Percentiles rank a stretch among this genome's conserved stretches.
Conservation (phyloP, 2,888 invertebrate species). For the Macaria liturata region DNA sequence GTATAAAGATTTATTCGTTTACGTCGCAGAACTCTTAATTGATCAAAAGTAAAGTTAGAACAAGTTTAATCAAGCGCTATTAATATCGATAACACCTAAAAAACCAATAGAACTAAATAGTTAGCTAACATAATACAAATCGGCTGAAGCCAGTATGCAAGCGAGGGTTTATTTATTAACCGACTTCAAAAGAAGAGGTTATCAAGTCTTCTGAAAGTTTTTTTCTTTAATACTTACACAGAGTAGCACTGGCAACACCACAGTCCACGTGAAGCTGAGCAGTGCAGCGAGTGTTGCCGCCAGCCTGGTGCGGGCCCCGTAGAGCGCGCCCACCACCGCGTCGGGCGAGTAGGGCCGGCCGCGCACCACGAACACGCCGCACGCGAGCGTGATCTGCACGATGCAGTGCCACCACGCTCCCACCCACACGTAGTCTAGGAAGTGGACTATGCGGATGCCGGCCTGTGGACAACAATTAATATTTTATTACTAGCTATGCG, state of each 20-base stretch:
- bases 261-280: constrained; percentile 94
- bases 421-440: constrained; percentile 92
- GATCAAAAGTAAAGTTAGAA: too few species aligned
- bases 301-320: constrained; percentile 58
- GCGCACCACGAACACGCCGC: constrained; percentile 93
- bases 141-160: too few species aligned
- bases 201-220: too few species aligned
- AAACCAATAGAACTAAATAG: too few species aligned
- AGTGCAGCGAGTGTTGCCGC: constrained; percentile 85
- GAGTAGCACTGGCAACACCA: constrained; percentile 91
- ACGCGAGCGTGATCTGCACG: constrained; percentile 88
- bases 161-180: too few species aligned
- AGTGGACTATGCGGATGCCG: constrained; percentile 92
- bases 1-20: too few species aligned
- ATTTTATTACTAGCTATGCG: too few species aligned
- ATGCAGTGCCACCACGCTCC: constrained; percentile 95
- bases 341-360: constrained; percentile 94
- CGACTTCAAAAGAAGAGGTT: too few species aligned
- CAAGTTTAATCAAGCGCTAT: too few species aligned
- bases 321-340: constrained; percentile 79
- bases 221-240: constrained; percentile 87
- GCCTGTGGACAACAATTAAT: constrained; percentile 62
- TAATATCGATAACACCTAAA: too few species aligned
- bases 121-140: too few species aligned
- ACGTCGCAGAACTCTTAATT: too few species aligned